phyloP scores from a whole-genome alignment of 1,140 invertebrate genomes.

The Brachionus manjavacas region DNA sequence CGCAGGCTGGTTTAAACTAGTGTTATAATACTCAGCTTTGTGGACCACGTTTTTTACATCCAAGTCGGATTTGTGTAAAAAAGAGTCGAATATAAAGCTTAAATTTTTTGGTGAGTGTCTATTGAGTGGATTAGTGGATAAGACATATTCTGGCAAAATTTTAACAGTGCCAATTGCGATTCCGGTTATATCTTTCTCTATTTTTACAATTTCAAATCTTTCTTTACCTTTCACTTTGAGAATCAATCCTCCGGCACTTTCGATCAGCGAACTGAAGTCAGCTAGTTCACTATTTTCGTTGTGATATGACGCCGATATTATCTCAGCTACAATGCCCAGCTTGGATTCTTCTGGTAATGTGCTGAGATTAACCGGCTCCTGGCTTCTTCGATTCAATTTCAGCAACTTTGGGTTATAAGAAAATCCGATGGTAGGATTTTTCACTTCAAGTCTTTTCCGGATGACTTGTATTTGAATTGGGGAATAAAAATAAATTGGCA shows the following conservation, averaged over 20 bases:
- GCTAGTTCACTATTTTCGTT: slow-evolving; percentile 20
- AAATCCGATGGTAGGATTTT: slow-evolving; percentile 28
- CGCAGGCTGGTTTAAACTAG: neutral
- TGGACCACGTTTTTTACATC: neutral
- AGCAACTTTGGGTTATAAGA: neutral
- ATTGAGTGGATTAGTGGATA: neutral
- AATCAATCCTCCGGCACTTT: neutral
- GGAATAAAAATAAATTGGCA: slow-evolving; percentile 34
- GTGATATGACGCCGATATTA: slow-evolving; percentile 12
- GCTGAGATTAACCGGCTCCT: neutral
- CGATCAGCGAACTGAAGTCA: slow-evolving; percentile 23
- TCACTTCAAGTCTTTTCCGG: neutral
- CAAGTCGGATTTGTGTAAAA: neutral
- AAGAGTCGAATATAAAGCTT: neutral
- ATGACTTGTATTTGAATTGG: slow-evolving; percentile 29
- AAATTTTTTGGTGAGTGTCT: neutral
- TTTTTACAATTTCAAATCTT: slow-evolving; percentile 15
- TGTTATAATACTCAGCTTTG: slow-evolving; percentile 34
- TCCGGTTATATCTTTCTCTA: slow-evolving; percentile 12
- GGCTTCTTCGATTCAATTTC: neutral
- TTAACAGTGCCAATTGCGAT: neutral
- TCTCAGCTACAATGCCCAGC: slow-evolving; percentile 32
- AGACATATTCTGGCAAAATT: slow-evolving; percentile 36
- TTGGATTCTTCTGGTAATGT: neutral
- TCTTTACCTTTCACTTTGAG: slow-evolving; percentile 31